These are phyloP conservation scores for western clawed frog (Xenopus tropicalis) DNA, from an alignment of 2,113 vertebrate species.

Conservation along the genomic window DNA sequence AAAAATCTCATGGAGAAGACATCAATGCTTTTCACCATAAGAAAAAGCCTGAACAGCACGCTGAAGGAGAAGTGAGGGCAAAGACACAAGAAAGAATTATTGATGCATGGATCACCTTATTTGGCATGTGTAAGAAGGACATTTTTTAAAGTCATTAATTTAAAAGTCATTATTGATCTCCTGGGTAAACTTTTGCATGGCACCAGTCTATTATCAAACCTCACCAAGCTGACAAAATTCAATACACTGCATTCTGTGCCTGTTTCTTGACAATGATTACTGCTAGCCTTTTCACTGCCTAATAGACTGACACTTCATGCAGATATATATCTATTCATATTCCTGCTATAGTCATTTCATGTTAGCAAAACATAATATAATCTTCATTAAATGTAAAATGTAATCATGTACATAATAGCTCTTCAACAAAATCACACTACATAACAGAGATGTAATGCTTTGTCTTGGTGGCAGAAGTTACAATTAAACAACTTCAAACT, in stretches of 20 bases:
- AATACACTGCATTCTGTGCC: background rate
- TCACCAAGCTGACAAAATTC: background rate
- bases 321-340: background rate
- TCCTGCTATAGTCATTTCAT: background rate
- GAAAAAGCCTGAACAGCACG: constrained; percentile 8
- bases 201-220: constrained; percentile 16
- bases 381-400: background rate
- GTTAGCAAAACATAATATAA: background rate
- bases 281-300: background rate
- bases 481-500: too few relatives aligned
- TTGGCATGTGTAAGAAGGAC: constrained; percentile 25
- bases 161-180: constrained; percentile 32
- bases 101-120: constrained; percentile 30
- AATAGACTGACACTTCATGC: background rate
- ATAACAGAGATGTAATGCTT: too few relatives aligned
- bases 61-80: constrained; percentile 21
- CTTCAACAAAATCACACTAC: too few relatives aligned
- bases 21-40: constrained; percentile 33
- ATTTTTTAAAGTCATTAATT: constrained; percentile 21
- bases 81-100: constrained; percentile 27
- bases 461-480: too few relatives aligned
- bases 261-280: constrained; percentile 2
- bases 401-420: too few relatives aligned
- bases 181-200: constrained; percentile 12
- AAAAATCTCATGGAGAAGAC: constrained; percentile 29